Evolutionary conservation across 1,140 invertebrate species (phyloP), one percentile per base, ranked within the genome.

Genomic region (Helicorthomorpha holstii): DNA sequence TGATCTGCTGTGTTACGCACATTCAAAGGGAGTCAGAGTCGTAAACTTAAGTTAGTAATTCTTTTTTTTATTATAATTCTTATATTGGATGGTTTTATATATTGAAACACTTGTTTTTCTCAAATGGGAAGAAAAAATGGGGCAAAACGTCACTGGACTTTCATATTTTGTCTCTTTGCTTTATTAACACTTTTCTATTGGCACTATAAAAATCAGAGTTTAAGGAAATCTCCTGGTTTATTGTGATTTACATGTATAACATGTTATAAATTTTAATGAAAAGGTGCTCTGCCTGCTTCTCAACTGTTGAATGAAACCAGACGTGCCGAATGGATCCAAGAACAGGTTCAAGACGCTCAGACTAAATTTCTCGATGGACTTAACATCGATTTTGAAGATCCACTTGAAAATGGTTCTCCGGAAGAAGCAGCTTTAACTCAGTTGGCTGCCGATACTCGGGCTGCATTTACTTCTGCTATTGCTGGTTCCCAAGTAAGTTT

Each of bases 381-480:
- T 24, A 71, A 72, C 54, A 59, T 71, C 27, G 69, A 71, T 54
- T 67, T 63, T 59, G 70, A 72, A 51, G 59, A 61, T 55, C 57
- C 59, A 14, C 62, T 72, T 44, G 52, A 54, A 7, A 38, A 55
- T 25, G 57, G 61, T 43, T 57, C 63, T 23, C 56, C 57, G 10
- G 59, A 61, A 21, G 53, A 58, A 22, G 49, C 60, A 41, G 63
- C 53, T 3, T 62, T 65, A 29, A 67, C 64, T 2, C 38, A 50
- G 19, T 56, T 70, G 0, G 64, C 69, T 2, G 52, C 45, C 27
- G 63, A 66, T 48, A 63, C 64, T 1, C 56, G 54, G 14, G 44
- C 52, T 3, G 56, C 55, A 22, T 63, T 70, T 48, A 62, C 63
- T 52, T 21, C 44, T 26, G 50, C 46, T 12, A 46, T 62, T 21